These are phyloP conservation scores for Neria commutata DNA, from an alignment of 2,888 invertebrate species.

Conservation along the genomic window DNA sequence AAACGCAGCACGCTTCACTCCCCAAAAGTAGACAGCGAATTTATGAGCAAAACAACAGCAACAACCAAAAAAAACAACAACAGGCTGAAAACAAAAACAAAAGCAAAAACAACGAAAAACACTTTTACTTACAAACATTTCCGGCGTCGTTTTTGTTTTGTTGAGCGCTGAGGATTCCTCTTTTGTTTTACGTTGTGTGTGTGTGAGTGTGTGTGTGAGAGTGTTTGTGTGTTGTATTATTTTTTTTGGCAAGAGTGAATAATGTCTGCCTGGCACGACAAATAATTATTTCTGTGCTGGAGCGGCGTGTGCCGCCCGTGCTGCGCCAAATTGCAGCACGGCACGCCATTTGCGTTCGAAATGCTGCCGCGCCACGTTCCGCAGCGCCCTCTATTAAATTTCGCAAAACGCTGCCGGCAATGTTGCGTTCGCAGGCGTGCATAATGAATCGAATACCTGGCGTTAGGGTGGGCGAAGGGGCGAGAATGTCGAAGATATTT, in stretches of 20 bases:
- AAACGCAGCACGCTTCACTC: slow-evolving; percentile 7
- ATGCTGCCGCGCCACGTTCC: not conserved
- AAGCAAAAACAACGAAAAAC: slow-evolving; percentile 26
- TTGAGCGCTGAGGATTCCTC: not conserved
- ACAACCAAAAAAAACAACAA: slow-evolving; percentile 12
- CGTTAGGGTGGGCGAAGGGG: not conserved
- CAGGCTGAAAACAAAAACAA: slow-evolving; percentile 8
- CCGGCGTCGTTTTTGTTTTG: not conserved
- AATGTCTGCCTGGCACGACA: slow-evolving; percentile 54
- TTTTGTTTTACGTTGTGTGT: not conserved
- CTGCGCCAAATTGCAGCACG: slow-evolving; percentile 12
- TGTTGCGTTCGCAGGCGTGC: not conserved
- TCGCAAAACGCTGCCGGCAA: slow-evolving; percentile 1
- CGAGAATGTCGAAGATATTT: not conserved
- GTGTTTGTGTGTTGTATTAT: not conserved
- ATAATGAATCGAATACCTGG: too few species aligned
- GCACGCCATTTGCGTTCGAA: slow-evolving; percentile 22
- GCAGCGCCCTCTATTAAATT: slow-evolving; percentile 12
- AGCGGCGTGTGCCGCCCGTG: too few species aligned
- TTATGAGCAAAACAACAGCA: slow-evolving; percentile 1
- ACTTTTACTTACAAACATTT: slow-evolving; percentile 39
- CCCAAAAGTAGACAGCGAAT: slow-evolving; percentile 6
- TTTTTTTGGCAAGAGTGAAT: slow-evolving; percentile 39
- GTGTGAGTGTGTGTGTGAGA: not conserved
- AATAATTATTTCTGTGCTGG: slow-evolving; percentile 49